phyloP scores from a whole-genome alignment of 1,140 invertebrate genomes.

The Drosophila subobscura region DNA sequence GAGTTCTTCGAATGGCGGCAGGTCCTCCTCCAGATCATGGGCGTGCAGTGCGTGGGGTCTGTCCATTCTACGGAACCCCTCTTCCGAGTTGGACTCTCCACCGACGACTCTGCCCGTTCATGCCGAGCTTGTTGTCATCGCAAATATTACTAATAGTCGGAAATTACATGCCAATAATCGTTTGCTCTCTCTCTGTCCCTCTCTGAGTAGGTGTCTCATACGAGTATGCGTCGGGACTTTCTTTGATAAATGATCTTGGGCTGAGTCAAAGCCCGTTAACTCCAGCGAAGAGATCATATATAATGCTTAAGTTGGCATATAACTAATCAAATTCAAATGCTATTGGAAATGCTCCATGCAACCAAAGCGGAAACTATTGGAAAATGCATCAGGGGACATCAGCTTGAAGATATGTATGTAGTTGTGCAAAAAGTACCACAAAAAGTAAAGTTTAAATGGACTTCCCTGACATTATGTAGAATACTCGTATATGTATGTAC shows the following conservation, averaged over 20 bases:
- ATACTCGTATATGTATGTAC: too few species aligned
- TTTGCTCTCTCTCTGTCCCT: constrained; percentile 35
- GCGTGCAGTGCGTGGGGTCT: constrained; percentile 11
- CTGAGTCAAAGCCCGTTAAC: constrained; percentile 45
- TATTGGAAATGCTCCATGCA: constrained; percentile 10
- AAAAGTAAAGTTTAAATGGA: too few species aligned
- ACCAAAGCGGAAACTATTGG: constrained; percentile 29
- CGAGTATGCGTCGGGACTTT: constrained; percentile 30
- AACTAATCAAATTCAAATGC: constrained; percentile 62
- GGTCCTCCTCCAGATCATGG: constrained; percentile 5
- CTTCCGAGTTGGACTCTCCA: neutral
- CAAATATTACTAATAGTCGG: constrained; percentile 79
- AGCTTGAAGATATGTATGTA: too few species aligned
- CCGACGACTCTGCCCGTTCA: constrained; percentile 38
- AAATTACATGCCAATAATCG: constrained; percentile 79
- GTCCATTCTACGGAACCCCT: too few species aligned
- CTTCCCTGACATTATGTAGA: too few species aligned
- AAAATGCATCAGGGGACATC: neutral
- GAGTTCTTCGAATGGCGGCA: constrained; percentile 40
- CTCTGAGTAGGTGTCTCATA: constrained; percentile 37
- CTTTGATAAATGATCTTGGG: constrained; percentile 48
- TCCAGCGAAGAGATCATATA: constrained; percentile 57
- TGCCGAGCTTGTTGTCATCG: constrained; percentile 69
- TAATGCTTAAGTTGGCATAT: constrained; percentile 62
- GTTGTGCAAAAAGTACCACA: too few species aligned